These are phyloP conservation scores for Eira barbara DNA, from an alignment of 2,113 vertebrate species.

Conservation along the genomic window DNA sequence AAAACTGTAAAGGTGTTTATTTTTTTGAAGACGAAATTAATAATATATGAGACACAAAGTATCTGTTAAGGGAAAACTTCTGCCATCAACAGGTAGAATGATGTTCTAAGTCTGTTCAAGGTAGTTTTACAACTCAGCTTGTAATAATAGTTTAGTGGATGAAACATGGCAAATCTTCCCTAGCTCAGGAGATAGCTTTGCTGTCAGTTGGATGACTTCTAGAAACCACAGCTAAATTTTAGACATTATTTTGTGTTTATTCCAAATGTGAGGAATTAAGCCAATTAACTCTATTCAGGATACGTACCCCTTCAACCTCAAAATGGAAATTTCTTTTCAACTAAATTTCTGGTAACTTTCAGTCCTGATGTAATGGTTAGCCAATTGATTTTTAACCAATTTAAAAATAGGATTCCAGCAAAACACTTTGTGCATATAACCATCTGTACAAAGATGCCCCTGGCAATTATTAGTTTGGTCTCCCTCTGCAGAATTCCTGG, in stretches of 20 bases:
- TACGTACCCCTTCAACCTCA: background rate
- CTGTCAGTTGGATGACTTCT: background rate
- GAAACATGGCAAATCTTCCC: background rate
- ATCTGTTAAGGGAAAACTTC: background rate
- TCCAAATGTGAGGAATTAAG: slow-evolving; percentile 22
- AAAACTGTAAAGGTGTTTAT: background rate
- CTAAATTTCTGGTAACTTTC: slow-evolving; percentile 52
- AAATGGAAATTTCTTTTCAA: slow-evolving; percentile 44
- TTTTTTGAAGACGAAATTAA: background rate
- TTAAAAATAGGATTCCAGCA: slow-evolving; percentile 46
- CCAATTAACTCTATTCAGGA: slow-evolving; percentile 24
- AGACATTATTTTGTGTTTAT: slow-evolving; percentile 17
- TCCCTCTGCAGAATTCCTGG: slow-evolving; percentile 41
- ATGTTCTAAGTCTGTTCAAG: background rate
- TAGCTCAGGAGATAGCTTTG: background rate
- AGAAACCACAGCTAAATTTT: slow-evolving; percentile 31
- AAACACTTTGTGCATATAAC: slow-evolving; percentile 45
- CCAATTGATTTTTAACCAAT: slow-evolving; percentile 57
- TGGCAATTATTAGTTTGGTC: slow-evolving; percentile 36
- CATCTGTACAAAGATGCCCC: slow-evolving; percentile 30
- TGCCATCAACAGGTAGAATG: background rate
- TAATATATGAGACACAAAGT: background rate
- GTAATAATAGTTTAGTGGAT: background rate
- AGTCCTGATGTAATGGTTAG: slow-evolving; percentile 29
- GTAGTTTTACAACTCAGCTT: background rate